phyloP scores from a whole-genome alignment of 2,113 vertebrate genomes.

The Limnothrissa miodon region DNA sequence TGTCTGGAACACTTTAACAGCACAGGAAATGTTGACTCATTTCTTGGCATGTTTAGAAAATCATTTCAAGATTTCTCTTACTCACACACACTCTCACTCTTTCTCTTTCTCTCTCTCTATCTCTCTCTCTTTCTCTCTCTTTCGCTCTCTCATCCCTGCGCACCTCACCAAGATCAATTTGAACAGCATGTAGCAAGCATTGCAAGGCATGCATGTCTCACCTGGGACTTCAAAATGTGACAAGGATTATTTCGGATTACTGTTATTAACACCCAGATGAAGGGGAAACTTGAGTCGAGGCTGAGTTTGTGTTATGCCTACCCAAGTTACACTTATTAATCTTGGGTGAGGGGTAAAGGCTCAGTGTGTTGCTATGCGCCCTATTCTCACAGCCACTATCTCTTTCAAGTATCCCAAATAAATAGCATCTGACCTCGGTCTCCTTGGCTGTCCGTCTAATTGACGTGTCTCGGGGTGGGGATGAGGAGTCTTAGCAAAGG shows the following conservation, averaged over 20 bases:
- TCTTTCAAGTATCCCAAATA: neutral
- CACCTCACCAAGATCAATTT: neutral
- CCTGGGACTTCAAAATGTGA: neutral
- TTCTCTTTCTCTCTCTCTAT: neutral
- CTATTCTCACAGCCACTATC: neutral
- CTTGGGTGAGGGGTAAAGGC: neutral
- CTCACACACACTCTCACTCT: too few species aligned
- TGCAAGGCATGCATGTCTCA: neutral
- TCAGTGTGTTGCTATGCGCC: neutral
- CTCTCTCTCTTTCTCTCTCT: neutral
- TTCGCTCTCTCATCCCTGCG: neutral
- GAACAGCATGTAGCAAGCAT: neutral
- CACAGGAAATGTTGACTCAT: constrained; percentile 22
- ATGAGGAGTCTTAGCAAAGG: neutral
- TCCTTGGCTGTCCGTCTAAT: neutral
- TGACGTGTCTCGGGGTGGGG: neutral
- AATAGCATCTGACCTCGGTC: neutral
- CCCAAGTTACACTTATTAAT: neutral
- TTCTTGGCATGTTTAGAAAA: constrained; percentile 1
- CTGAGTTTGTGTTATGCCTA: neutral
- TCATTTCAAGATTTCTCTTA: neutral
- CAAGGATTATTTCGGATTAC: constrained; percentile 2
- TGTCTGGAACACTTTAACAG: neutral
- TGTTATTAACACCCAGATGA: neutral
- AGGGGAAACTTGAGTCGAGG: neutral